Conservation (phyloP, 2,113 vertebrate species). For the Desmodus rotundus region DNA sequence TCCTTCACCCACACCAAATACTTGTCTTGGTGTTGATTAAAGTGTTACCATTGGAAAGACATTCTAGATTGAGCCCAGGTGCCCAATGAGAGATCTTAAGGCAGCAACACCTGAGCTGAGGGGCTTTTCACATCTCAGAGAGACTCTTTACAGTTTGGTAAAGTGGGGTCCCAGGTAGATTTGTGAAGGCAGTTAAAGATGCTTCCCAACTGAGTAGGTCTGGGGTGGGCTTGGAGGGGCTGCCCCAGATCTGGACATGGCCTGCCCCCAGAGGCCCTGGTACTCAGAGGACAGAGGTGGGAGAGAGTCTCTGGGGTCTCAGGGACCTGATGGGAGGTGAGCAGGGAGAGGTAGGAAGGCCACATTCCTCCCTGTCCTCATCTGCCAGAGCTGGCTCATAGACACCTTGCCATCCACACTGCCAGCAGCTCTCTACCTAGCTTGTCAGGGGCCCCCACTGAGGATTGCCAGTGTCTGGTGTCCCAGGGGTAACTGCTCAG, state of each 20-base stretch:
- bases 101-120: background rate
- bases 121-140: background rate
- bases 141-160: fast-evolving
- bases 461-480: background rate
- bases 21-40: background rate
- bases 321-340: background rate
- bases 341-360: background rate
- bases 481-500: fast-evolving
- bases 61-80: background rate
- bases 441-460: background rate
- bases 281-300: background rate
- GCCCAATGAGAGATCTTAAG: background rate
- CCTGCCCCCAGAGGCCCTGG: background rate
- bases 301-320: background rate
- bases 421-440: background rate
- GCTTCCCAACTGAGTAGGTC: background rate
- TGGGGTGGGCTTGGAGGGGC: background rate
- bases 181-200: background rate
- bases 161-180: too few species aligned
- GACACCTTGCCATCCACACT: fast-evolving
- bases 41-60: background rate
- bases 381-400: background rate
- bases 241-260: fast-evolving
- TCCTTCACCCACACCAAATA: background rate
- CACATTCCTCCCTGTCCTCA: fast-evolving